Percentiles rank a stretch among this genome's conserved stretches.
Conservation (phyloP, 2,797 vertebrate genomes). For the Poecilia velifera region DNA sequence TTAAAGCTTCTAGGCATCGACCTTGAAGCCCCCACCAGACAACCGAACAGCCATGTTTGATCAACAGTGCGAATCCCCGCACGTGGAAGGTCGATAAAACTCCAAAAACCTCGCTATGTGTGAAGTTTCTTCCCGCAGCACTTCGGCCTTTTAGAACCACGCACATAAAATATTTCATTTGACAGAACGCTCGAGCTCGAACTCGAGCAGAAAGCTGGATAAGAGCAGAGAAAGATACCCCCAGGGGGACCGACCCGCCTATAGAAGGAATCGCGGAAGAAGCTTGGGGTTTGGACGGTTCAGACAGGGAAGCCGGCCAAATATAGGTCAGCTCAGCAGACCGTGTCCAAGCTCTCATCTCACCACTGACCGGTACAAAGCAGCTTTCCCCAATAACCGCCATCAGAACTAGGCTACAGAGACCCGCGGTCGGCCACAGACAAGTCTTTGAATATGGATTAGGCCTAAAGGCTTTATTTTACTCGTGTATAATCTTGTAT, state of each 20-base stretch:
- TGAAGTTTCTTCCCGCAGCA: background rate
- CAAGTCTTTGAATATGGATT: slow-evolving; percentile 78
- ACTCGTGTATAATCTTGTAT: slow-evolving; percentile 73
- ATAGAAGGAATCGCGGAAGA: slow-evolving; percentile 34
- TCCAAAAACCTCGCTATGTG: background rate
- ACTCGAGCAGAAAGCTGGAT: slow-evolving; percentile 21
- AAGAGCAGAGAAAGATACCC: background rate
- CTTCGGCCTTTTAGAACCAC: background rate
- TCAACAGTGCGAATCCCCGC: slow-evolving; percentile 2
- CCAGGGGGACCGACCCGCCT: slow-evolving; percentile 16
- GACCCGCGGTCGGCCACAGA: slow-evolving; percentile 54
- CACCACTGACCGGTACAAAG: slow-evolving; percentile 75
- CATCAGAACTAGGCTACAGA: slow-evolving; percentile 72
- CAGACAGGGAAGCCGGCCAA: slow-evolving; percentile 63
- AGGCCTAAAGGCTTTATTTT: slow-evolving; percentile 75
- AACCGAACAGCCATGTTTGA: background rate
- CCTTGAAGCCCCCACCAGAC: background rate
- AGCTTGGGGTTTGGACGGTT: slow-evolving; percentile 37
- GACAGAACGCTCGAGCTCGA: slow-evolving; percentile 9
- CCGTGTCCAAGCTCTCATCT: slow-evolving; percentile 57
- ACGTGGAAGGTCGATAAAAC: background rate
- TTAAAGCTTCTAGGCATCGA: background rate
- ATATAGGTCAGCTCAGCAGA: slow-evolving; percentile 77
- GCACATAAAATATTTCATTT: slow-evolving; percentile 10
- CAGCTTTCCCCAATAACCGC: slow-evolving; percentile 74